A percentile compares a stretch with the other conserved stretches of the same genome.
phyloP scores from a whole-genome alignment of 1,140 invertebrate species.

The Hestina assimilis region DNA sequence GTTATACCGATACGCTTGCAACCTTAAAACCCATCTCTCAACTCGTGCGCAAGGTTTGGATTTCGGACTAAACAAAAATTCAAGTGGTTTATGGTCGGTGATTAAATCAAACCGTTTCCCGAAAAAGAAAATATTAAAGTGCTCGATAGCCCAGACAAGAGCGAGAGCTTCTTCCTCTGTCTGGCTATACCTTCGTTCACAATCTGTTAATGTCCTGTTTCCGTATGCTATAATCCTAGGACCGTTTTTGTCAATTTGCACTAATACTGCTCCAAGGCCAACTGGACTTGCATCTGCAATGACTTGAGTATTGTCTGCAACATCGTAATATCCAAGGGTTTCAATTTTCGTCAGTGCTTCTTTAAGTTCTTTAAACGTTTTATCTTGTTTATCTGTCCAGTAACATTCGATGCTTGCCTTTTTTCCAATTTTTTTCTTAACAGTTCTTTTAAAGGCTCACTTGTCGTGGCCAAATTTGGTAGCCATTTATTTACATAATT shows the following conservation, averaged over 20 bases:
- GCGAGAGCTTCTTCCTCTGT: no score
- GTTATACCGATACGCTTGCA: no score
- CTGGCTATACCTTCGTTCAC: no score
- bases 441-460: not conserved
- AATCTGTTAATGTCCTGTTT: no score
- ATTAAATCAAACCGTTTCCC: no score
- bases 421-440: not conserved
- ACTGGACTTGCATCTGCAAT: not conserved
- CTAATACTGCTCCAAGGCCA: no score
- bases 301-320: not conserved
- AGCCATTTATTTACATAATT: not conserved
- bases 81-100: no score
- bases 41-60: no score
- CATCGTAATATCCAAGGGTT: not conserved
- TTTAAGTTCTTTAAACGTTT: not conserved
- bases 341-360: not conserved
- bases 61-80: no score
- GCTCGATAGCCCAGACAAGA: not conserved
- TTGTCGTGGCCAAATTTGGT: not conserved
- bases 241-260: no score
- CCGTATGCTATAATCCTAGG: no score
- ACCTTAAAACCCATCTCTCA: no score
- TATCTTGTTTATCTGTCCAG: not conserved
- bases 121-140: not conserved
- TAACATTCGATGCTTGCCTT: not conserved